Percentiles rank a stretch among this genome's conserved stretches.
phyloP scores from a whole-genome alignment of 2,888 invertebrate genomes.

The Lymantria dispar region DNA sequence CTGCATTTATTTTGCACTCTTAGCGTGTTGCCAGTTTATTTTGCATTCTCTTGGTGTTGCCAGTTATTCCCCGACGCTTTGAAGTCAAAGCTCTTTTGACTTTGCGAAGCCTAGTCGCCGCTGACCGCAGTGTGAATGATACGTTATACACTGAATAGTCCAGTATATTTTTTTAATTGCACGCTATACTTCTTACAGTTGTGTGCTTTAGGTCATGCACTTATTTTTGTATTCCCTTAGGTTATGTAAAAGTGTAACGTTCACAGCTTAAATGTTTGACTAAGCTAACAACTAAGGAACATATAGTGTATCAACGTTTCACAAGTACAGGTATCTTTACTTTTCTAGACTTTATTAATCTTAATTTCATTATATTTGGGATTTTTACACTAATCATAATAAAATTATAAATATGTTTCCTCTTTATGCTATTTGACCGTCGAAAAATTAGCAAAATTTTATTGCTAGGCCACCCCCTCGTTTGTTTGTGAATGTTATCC shows the following conservation, averaged over 20 bases:
- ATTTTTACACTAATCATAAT: too few relatives aligned
- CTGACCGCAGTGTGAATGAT: constrained; percentile 73
- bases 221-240: constrained; percentile 23
- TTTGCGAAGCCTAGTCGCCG: constrained; percentile 56
- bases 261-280: constrained; percentile 5
- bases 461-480: too few relatives aligned
- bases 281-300: neutral
- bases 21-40: constrained; percentile 66
- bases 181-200: constrained; percentile 31
- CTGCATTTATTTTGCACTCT: constrained; percentile 79
- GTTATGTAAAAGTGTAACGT: constrained; percentile 18
- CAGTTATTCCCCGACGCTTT: constrained; percentile 73
- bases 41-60: constrained; percentile 69
- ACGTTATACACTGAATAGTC: constrained; percentile 64
- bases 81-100: constrained; percentile 79
- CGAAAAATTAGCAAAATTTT: too few relatives aligned
- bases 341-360: too few relatives aligned
- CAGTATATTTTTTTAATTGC: constrained; percentile 42
- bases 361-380: too few relatives aligned
- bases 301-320: neutral
- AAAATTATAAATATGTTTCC: too few relatives aligned
- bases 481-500: too few relatives aligned
- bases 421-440: too few relatives aligned
- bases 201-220: constrained; percentile 20
- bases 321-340: neutral